Percentiles rank a stretch among this genome's conserved stretches.
Conservation (phyloP, 2,113 vertebrate genomes). For the Psilopsiagon aymara region DNA sequence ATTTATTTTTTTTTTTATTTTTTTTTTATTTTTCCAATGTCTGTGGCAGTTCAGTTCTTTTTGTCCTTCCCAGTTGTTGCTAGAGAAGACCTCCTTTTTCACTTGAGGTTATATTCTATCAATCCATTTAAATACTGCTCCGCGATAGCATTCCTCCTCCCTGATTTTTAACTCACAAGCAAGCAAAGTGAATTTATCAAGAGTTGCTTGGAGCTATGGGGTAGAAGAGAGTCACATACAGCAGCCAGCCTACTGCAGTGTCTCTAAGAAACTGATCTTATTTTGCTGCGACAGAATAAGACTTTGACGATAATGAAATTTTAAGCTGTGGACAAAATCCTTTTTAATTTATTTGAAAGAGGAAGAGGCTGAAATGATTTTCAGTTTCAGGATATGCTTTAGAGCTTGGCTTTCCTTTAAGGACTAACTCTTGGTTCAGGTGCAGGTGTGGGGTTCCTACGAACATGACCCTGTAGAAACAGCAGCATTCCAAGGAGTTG, state of each 20-base stretch:
- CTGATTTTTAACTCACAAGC: background rate
- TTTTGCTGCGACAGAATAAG: conserved; percentile 54
- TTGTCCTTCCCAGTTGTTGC: background rate
- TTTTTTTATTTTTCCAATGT: background rate
- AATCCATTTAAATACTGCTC: background rate
- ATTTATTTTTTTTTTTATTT: background rate
- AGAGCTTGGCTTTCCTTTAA: background rate
- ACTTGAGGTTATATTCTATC: background rate
- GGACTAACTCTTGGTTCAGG: background rate
- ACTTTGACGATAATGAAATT: conserved; percentile 63
- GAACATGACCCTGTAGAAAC: background rate
- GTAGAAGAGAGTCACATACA: background rate
- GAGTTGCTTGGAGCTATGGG: background rate
- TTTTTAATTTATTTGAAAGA: conserved; percentile 57
- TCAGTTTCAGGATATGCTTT: background rate
- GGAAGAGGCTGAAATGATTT: conserved; percentile 26
- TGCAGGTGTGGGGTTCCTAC: background rate
- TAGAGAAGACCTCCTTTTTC: background rate
- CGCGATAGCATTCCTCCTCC: background rate
- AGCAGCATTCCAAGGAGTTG: background rate
- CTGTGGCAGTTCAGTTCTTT: background rate
- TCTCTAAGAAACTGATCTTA: conserved; percentile 53
- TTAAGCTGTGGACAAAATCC: conserved; percentile 54
- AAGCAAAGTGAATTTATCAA: conserved; percentile 38
- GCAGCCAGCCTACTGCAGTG: background rate